These are phyloP conservation scores for Magallana ariakensis DNA, from an alignment of 1,140 invertebrate species.

Conservation along the genomic window DNA sequence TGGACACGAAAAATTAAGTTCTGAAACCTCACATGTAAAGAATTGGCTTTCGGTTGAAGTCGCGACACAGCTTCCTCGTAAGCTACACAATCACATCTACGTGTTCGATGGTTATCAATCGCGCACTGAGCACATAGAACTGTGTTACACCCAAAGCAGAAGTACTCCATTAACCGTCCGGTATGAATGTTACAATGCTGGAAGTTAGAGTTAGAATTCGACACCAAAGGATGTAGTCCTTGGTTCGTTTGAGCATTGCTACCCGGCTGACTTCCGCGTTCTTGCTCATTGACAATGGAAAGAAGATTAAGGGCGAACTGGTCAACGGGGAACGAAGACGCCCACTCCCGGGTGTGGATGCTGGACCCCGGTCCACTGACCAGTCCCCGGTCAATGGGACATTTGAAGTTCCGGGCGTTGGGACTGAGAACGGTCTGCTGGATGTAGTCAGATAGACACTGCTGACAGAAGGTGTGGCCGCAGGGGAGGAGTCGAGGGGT, in stretches of 20 bases:
- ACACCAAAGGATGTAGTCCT: background rate
- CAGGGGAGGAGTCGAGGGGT: conserved; percentile 93
- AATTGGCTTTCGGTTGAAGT: conserved; percentile 50
- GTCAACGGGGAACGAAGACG: conserved; percentile 53
- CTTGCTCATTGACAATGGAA: conserved; percentile 58
- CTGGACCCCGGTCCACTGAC: conserved; percentile 46
- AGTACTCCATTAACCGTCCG: conserved; percentile 58
- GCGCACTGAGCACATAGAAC: conserved; percentile 59
- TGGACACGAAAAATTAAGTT: conserved; percentile 50
- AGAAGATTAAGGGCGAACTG: conserved; percentile 57
- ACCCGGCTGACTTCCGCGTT: background rate
- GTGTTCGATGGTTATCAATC: conserved; percentile 54
- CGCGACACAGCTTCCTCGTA: conserved; percentile 58
- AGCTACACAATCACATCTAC: conserved; percentile 60
- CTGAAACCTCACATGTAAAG: conserved; percentile 53
- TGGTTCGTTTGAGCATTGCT: no score
- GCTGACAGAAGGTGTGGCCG: conserved; percentile 92
- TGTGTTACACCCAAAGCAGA: conserved; percentile 55
- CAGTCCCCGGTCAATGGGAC: conserved; percentile 58
- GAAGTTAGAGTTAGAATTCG: background rate
- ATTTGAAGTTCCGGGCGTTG: conserved; percentile 45
- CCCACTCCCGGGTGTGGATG: conserved; percentile 54
- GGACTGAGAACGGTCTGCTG: conserved; percentile 47
- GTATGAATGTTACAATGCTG: conserved; percentile 55
- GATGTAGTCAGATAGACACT: conserved; percentile 85